These are phyloP conservation scores for Sinelater perroti DNA, from an alignment of 2,888 invertebrate genomes.

Conservation along the genomic window DNA sequence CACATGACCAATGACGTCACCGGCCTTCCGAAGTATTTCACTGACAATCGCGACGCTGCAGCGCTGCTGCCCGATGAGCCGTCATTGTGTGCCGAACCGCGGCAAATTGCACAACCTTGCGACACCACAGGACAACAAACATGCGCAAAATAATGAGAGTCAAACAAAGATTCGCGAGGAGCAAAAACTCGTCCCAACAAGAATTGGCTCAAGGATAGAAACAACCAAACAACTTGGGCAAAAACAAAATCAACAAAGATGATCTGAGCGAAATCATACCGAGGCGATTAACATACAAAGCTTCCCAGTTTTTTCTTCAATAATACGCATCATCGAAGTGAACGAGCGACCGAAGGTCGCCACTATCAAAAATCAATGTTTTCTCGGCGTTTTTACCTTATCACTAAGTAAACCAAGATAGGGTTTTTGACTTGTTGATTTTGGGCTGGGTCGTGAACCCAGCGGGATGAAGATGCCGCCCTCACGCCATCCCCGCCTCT, in stretches of 20 bases:
- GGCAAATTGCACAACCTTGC: conserved; percentile 26
- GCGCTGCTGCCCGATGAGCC: conserved; percentile 11
- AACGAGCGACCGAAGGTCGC: conserved; percentile 15
- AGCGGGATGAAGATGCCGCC: neutral
- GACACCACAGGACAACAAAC: too few species aligned
- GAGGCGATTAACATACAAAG: too few species aligned
- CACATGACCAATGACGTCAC: conserved; percentile 59
- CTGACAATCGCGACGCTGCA: conserved; percentile 22
- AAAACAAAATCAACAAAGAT: too few species aligned
- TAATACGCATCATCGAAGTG: too few species aligned
- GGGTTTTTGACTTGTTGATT: conserved; percentile 18
- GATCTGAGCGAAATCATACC: too few species aligned
- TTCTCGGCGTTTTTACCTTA: conserved; percentile 14
- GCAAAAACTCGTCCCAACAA: too few species aligned
- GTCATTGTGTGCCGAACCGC: conserved; percentile 2
- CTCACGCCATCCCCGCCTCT: neutral
- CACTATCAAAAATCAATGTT: conserved; percentile 22
- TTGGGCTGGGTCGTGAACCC: too few species aligned
- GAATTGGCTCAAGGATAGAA: too few species aligned
- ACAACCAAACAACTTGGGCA: too few species aligned
- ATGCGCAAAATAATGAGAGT: too few species aligned
- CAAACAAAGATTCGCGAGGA: too few species aligned
- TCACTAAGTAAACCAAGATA: conserved; percentile 25
- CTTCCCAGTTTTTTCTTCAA: too few species aligned
- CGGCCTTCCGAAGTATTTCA: conserved; percentile 47